phyloP scores from a whole-genome alignment of 2,797 vertebrate genomes.

The Pantherophis alleghaniensis region DNA sequence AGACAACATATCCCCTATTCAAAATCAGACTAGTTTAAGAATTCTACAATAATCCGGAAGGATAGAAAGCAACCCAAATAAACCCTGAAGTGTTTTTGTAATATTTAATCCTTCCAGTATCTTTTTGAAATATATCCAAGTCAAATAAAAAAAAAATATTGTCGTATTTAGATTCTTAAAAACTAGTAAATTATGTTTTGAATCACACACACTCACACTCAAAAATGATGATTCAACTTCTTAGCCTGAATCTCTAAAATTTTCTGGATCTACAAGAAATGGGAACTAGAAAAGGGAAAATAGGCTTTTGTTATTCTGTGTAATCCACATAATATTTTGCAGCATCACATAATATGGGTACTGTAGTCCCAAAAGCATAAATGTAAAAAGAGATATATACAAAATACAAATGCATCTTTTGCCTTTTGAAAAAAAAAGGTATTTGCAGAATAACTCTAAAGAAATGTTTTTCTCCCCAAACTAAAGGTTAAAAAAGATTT shows the following conservation, averaged over 20 bases:
- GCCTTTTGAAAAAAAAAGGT: background rate
- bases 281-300: background rate
- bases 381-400: background rate
- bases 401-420: background rate
- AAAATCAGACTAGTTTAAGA: background rate
- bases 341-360: background rate
- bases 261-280: background rate
- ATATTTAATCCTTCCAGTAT: background rate
- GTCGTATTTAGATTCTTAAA: background rate
- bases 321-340: background rate
- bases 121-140: background rate
- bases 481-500: background rate
- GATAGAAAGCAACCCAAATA: background rate
- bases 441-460: background rate
- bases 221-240: background rate
- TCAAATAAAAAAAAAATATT: background rate
- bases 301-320: background rate
- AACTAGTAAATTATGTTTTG: background rate
- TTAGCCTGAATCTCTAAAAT: background rate
- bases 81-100: background rate
- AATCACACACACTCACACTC: background rate
- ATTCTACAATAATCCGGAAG: background rate
- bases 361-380: background rate
- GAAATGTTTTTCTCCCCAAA: background rate
- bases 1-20: background rate